phyloP scores from a whole-genome alignment of 1,140 invertebrate species.

The Aphidius ervi region DNA sequence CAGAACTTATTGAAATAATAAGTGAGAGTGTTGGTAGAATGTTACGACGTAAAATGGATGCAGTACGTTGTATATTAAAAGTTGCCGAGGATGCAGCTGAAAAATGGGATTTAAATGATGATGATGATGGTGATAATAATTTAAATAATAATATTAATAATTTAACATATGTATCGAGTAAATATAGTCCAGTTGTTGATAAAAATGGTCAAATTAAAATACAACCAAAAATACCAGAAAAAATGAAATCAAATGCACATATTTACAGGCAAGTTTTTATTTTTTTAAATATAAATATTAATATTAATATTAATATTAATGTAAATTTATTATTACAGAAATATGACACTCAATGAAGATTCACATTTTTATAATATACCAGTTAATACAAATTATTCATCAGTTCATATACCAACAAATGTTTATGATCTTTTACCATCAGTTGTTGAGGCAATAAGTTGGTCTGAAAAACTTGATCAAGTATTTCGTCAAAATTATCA shows the following conservation, averaged over 20 bases:
- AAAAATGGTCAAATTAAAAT: constrained; percentile 20
- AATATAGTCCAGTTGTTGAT: constrained; percentile 58
- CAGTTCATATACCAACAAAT: constrained; percentile 92
- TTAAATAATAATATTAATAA: constrained; percentile 23
- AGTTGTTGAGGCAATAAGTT: constrained; percentile 72
- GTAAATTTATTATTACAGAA: constrained; percentile 22
- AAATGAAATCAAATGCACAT: constrained; percentile 23
- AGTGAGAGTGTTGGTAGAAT: constrained; percentile 70
- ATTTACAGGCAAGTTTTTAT: constrained; percentile 30
- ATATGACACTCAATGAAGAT: constrained; percentile 64
- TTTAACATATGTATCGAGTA: constrained; percentile 67
- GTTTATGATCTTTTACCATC: constrained; percentile 73
- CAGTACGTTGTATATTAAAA: constrained; percentile 72
- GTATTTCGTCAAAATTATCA: constrained; percentile 83
- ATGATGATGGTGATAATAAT: constrained; percentile 21
- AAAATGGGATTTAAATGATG: constrained; percentile 51
- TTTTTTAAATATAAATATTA: no score
- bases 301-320: no score
- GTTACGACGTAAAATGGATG: constrained; percentile 78
- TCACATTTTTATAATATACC: constrained; percentile 81
- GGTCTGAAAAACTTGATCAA: constrained; percentile 81
- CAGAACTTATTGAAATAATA: constrained; percentile 68
- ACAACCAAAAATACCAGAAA: constrained; percentile 22
- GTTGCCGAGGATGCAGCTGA: constrained; percentile 63
- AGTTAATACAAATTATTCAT: constrained; percentile 78